Conservation (phyloP, 2,113 vertebrate species). For the Daubentonia madagascariensis region DNA sequence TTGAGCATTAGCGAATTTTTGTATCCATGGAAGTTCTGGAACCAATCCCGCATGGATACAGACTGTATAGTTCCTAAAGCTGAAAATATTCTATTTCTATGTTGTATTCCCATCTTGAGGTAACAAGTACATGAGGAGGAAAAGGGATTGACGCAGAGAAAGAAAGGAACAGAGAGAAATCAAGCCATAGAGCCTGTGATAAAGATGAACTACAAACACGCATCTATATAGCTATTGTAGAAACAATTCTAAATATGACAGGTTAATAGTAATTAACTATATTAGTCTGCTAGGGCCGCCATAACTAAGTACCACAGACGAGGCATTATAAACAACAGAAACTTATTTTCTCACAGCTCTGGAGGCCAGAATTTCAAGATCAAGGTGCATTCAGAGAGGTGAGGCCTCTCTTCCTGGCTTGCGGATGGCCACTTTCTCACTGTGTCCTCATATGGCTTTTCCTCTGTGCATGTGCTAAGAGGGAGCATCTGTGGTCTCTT, state of each 20-base stretch:
- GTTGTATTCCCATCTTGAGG: not conserved
- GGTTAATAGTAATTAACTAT: not conserved
- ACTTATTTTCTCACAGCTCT: not conserved
- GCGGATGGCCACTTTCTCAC: too few relatives aligned
- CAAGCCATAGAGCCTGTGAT: accelerated
- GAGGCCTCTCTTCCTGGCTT: not conserved
- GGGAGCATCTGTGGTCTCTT: not conserved
- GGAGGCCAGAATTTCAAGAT: accelerated
- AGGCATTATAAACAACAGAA: not conserved
- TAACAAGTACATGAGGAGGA: not conserved
- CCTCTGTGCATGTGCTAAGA: not conserved
- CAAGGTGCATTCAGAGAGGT: not conserved
- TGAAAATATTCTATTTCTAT: not conserved
- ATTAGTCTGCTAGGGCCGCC: not conserved
- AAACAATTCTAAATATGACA: not conserved
- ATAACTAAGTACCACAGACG: not conserved
- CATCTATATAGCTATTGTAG: not conserved
- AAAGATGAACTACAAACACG: not conserved
- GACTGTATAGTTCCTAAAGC: not conserved
- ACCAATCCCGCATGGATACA: not conserved
- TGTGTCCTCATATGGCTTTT: accelerated
- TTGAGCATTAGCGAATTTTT: not conserved
- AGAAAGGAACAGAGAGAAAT: not conserved
- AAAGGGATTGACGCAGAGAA: not conserved
- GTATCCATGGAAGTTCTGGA: not conserved